These are phyloP conservation scores for Corythornis cristatus DNA, from an alignment of 2,113 vertebrate genomes.

Conservation along the genomic window DNA sequence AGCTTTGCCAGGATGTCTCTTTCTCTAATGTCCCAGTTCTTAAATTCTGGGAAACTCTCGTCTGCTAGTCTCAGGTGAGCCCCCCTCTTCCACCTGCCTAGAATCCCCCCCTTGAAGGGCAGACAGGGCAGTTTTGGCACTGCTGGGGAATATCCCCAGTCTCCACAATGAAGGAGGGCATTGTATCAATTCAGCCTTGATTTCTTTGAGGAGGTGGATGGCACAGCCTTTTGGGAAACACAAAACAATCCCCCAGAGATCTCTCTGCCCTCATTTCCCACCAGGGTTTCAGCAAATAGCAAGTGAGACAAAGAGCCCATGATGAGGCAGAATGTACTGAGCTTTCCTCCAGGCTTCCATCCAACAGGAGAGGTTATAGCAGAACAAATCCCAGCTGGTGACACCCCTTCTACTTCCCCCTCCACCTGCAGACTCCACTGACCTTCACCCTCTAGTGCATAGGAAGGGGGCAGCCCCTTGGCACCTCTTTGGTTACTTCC, in stretches of 20 bases:
- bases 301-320: neutral
- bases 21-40: neutral
- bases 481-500: neutral
- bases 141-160: neutral
- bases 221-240: neutral
- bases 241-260: neutral
- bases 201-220: neutral
- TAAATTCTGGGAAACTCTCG: neutral
- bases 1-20: neutral
- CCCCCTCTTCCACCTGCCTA: neutral
- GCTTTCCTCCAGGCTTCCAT: neutral
- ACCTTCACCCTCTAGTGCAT: neutral
- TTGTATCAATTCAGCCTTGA: neutral
- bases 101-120: neutral
- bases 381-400: neutral
- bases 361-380: neutral
- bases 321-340: neutral
- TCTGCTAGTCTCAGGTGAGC: neutral
- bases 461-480: neutral
- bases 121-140: neutral
- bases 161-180: neutral
- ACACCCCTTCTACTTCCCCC: neutral
- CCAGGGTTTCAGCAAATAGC: neutral
- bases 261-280: conserved; percentile 14
- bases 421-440: neutral